Conservation (phyloP, 2,797 vertebrate species). For the Scleropages formosus region DNA sequence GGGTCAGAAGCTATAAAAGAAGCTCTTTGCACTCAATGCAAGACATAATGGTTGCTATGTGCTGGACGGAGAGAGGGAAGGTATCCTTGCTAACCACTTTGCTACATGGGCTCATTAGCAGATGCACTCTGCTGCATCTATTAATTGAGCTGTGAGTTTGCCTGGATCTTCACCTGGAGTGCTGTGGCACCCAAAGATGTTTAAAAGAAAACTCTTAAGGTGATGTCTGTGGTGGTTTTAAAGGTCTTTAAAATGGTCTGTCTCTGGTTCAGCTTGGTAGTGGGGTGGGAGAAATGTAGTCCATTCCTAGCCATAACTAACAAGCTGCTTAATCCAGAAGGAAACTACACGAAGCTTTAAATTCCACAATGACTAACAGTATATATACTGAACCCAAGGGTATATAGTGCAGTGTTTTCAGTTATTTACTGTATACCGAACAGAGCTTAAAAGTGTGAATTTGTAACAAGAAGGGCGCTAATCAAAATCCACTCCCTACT, state of each 20-base stretch:
- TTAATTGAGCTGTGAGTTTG: constrained; percentile 56
- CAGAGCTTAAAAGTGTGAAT: too few species aligned
- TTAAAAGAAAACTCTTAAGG: neutral
- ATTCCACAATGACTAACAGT: neutral
- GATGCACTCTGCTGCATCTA: constrained; percentile 60
- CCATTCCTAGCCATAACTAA: neutral
- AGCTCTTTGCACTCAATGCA: constrained; percentile 64
- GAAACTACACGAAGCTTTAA: neutral
- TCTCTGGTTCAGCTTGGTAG: neutral
- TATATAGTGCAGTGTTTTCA: neutral
- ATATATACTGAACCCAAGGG: neutral
- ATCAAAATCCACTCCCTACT: too few species aligned
- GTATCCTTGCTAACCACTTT: constrained; percentile 72
- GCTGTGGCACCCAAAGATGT: neutral
- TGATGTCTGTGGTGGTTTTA: neutral
- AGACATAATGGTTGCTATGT: constrained; percentile 72
- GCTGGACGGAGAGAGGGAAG: constrained; percentile 64
- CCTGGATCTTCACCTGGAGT: constrained; percentile 37
- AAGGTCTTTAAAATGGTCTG: neutral
- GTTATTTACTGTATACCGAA: too few species aligned
- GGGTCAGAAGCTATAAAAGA: constrained; percentile 54
- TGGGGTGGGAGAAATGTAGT: neutral
- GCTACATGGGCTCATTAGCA: constrained; percentile 68
- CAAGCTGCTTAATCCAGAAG: neutral
- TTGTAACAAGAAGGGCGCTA: too few species aligned